These are phyloP conservation scores for Noctua pronuba DNA, from an alignment of 2,888 invertebrate genomes.

Conservation along the genomic window DNA sequence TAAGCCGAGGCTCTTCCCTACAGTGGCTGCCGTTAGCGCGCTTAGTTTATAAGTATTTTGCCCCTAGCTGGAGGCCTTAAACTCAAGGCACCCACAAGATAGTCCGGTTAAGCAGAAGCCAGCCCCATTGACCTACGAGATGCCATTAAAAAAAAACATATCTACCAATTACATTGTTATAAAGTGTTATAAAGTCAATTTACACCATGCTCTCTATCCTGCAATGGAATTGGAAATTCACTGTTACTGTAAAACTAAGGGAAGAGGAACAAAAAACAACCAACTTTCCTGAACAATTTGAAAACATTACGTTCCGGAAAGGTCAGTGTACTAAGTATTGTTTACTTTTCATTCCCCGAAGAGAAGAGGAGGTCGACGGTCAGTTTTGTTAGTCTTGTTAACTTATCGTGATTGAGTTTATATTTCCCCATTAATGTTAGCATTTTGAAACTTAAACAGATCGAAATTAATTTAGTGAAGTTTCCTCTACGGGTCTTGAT, in stretches of 20 bases:
- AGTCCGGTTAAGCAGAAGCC: too few species aligned
- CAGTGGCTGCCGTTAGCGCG: too few species aligned
- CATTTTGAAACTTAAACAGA: neutral
- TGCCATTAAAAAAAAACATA: too few species aligned
- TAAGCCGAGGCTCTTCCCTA: too few species aligned
- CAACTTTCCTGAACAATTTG: neutral
- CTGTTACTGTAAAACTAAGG: neutral
- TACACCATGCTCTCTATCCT: neutral
- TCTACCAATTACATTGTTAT: too few species aligned
- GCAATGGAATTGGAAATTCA: neutral
- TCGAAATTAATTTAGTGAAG: neutral
- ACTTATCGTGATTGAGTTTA: neutral
- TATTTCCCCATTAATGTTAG: neutral
- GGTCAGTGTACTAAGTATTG: neutral
- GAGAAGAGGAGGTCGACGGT: neutral
- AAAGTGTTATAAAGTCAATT: neutral
- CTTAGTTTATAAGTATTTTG: too few species aligned
- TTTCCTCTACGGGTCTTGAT: neutral
- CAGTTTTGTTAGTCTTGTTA: neutral
- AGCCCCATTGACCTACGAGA: too few species aligned
- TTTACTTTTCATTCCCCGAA: constrained; percentile 12
- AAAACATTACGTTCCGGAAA: neutral
- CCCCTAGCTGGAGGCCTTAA: too few species aligned
- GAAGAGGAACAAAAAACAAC: neutral
- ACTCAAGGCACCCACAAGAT: too few species aligned